Percentiles rank a stretch among this genome's conserved stretches.
Evolutionary conservation across 2,888 invertebrate genomes (phyloP).

Genomic region (Nomada ferruginata): DNA sequence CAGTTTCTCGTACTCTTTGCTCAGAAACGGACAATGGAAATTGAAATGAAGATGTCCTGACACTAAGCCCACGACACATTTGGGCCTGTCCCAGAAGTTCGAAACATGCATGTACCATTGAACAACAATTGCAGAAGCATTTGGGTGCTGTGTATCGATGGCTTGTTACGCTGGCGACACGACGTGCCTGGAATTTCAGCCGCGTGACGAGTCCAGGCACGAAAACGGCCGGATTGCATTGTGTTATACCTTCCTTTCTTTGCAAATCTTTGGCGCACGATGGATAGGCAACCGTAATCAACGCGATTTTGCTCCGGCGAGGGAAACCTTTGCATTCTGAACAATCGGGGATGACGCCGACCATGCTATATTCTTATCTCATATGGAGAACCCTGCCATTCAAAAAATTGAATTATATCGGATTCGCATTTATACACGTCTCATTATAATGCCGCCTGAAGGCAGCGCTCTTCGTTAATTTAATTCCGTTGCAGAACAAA

Average conservation of each 20-base stretch:
- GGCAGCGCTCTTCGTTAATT: too few species aligned
- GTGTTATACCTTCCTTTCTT: conserved; percentile 55
- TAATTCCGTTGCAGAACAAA: too few species aligned
- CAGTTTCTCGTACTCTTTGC: background rate
- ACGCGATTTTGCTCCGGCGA: conserved; percentile 23
- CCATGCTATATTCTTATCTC: too few species aligned
- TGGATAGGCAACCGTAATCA: conserved; percentile 26
- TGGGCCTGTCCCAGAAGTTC: conserved; percentile 2
- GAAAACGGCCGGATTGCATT: conserved; percentile 33
- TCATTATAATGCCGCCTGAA: too few species aligned
- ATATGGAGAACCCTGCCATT: too few species aligned
- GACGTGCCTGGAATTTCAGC: conserved; percentile 60
- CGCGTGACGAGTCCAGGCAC: conserved; percentile 21
- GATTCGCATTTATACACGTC: too few species aligned
- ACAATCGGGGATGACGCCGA: too few species aligned
- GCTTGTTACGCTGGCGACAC: conserved; percentile 35
- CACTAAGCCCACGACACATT: background rate
- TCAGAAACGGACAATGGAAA: background rate
- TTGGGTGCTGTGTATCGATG: conserved; percentile 20
- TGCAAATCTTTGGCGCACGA: conserved; percentile 50
- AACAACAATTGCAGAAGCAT: conserved; percentile 27
- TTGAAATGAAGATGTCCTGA: conserved; percentile 1
- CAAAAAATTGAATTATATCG: too few species aligned
- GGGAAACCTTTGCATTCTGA: background rate
- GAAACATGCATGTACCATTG: conserved; percentile 1